Evolutionary conservation across 2,888 invertebrate species (phyloP), one percentile per base, ranked within the genome.

Genomic region (Crossocerus cetratus): DNA sequence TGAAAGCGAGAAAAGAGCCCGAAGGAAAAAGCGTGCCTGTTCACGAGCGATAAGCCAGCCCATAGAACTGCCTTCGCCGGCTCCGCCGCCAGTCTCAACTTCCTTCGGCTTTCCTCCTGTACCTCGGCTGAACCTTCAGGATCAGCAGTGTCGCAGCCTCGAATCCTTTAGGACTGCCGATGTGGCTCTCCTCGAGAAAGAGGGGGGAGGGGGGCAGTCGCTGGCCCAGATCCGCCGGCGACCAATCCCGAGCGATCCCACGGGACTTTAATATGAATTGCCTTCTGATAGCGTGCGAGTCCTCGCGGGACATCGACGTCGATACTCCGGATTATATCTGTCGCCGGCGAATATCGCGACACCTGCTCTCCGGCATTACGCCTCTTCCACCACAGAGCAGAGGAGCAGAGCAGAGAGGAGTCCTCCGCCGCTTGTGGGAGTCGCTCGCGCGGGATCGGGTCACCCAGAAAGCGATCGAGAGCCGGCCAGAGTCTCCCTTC

Each of bases 261-360:
- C 72, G 82, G 81, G 86, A 86, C 84, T 86, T 86, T 81, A 83
- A 86, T 86, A 86, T 86, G 86, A 86, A 86, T 86, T 85, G 83
- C 84, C 70, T 80, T 71, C 78, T 72, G 82, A 80, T 77, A 69
- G 72, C 73, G 76, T 71, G 32, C 68, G 74, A 74, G 81, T 80
- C 80, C 83, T 78, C 74, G 57, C 69, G 78, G 74, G 80, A 81
- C 73, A 49, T 68, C 56, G 64, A 76, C 81, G 76, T 83, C 77
- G 77, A 79, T 84, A 82, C 82, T 78, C 73, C 68, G 78, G 84
- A 85, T 85, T 84, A 84, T 32, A 32, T 81, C 81, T 74, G 79
- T 77, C 78, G 73, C 76, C 73, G 74, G 77, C 72, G 61, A 72
- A 64, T n/a, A n/a, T 32, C 32, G 62, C 69, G 71, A 74, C 69